phyloP scores from a whole-genome alignment of 2,113 vertebrate genomes.

The Ammodytes dubius region DNA sequence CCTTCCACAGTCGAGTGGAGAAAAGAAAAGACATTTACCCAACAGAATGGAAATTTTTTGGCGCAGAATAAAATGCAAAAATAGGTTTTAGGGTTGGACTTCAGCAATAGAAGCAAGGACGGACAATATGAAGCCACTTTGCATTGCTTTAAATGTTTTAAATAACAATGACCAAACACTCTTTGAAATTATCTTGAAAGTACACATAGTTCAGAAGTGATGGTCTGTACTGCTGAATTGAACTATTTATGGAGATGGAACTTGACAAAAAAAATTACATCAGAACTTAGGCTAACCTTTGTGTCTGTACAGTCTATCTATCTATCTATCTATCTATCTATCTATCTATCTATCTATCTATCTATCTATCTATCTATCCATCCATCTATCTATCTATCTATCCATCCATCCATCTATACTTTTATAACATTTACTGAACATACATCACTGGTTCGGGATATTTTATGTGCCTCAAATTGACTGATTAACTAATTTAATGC shows the following conservation, averaged over 20 bases:
- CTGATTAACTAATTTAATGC: not conserved
- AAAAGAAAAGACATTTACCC: conserved; percentile 47
- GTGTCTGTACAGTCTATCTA: not conserved
- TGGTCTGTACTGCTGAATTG: not conserved
- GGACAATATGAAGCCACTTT: not conserved
- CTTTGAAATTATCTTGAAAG: conserved; percentile 1
- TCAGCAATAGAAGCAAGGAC: conserved; percentile 13
- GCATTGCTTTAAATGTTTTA: conserved; percentile 9
- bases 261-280: not conserved
- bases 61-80: conserved; percentile 35
- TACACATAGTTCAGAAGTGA: not conserved
- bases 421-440: not conserved
- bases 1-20: conserved; percentile 40
- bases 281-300: not conserved
- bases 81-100: conserved; percentile 27
- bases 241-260: conserved; percentile 6
- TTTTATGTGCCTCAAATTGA: not conserved
- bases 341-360: too few species aligned
- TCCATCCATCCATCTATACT: too few species aligned
- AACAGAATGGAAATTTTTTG: conserved; percentile 19
- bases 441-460: not conserved
- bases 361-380: too few species aligned
- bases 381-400: too few species aligned
- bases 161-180: not conserved
- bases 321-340: too few species aligned